A percentile compares a stretch with the other conserved stretches of the same genome.
These are phyloP conservation scores for Limnothrissa miodon DNA, from an alignment of 2,113 vertebrate species.

Conservation along the genomic window DNA sequence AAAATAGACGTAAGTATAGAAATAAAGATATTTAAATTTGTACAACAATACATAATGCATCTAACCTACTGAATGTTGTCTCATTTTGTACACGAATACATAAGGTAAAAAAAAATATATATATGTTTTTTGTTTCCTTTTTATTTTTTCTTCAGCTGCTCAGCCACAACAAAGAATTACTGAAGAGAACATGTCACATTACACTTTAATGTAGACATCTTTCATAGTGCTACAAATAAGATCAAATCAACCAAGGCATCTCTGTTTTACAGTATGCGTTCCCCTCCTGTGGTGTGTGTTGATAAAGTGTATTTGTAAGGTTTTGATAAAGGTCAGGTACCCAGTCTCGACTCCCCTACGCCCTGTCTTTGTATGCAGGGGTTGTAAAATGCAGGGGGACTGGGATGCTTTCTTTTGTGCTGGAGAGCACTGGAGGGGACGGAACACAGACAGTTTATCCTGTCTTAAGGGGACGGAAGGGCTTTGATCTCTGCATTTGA, in stretches of 20 bases:
- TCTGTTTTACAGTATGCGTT: background rate
- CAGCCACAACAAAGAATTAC: background rate
- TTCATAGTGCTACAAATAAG: background rate
- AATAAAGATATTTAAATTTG: background rate
- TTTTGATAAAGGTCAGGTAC: background rate
- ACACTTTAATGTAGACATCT: background rate
- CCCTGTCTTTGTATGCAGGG: background rate
- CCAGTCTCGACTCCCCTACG: background rate
- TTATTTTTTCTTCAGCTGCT: background rate
- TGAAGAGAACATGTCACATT: background rate
- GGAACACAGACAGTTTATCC: background rate
- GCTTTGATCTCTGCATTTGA: slow-evolving; percentile 48
- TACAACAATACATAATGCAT: background rate
- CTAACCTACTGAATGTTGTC: background rate
- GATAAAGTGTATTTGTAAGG: background rate
- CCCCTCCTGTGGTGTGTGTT: background rate
- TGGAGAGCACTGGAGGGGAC: background rate
- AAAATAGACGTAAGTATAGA: background rate
- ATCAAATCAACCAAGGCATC: background rate
- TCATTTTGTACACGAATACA: background rate
- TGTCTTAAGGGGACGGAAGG: slow-evolving; percentile 27
- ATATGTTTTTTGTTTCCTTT: background rate
- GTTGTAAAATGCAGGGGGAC: slow-evolving; percentile 12
- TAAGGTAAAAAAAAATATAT: background rate
- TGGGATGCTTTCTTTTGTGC: slow-evolving; percentile 8